Percentiles rank a stretch among this genome's conserved stretches.
These are phyloP conservation scores for Tholera decimalis DNA, from an alignment of 2,888 invertebrate genomes.

Conservation along the genomic window DNA sequence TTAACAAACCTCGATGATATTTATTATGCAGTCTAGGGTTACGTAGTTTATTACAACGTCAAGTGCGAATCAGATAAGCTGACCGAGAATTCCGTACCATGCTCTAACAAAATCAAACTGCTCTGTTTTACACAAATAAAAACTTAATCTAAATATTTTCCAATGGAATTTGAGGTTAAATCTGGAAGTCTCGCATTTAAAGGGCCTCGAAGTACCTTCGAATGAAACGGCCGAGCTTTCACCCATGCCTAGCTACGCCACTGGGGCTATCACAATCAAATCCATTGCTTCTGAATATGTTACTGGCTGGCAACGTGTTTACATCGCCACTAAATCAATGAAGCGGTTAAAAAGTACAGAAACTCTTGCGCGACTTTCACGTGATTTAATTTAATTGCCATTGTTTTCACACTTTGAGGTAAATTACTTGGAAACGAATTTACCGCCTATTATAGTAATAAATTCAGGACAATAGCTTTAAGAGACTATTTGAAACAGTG, in stretches of 20 bases:
- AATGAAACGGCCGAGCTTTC: no score
- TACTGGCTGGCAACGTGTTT: neutral
- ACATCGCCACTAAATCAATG: slow-evolving; percentile 24
- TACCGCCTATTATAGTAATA: slow-evolving; percentile 31
- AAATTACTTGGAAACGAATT: slow-evolving; percentile 52
- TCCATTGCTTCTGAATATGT: neutral
- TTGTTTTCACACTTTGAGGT: slow-evolving; percentile 56
- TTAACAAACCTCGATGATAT: neutral
- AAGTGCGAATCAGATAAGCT: no score
- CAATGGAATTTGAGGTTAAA: no score
- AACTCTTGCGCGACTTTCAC: slow-evolving; percentile 40
- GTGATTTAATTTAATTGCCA: slow-evolving; percentile 55
- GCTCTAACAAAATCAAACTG: no score
- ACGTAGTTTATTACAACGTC: no score
- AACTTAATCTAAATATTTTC: no score
- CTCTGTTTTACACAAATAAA: no score
- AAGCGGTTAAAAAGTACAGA: slow-evolving; percentile 39
- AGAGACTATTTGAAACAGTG: slow-evolving; percentile 20
- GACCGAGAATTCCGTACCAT: no score
- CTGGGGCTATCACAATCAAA: neutral
- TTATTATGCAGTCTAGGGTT: no score
- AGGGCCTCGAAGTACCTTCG: no score
- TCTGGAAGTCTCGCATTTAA: no score
- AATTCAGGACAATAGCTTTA: slow-evolving; percentile 29
- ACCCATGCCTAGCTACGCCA: no score